Conservation (phyloP, 2,797 vertebrate species). For the Podargus strigoides region DNA sequence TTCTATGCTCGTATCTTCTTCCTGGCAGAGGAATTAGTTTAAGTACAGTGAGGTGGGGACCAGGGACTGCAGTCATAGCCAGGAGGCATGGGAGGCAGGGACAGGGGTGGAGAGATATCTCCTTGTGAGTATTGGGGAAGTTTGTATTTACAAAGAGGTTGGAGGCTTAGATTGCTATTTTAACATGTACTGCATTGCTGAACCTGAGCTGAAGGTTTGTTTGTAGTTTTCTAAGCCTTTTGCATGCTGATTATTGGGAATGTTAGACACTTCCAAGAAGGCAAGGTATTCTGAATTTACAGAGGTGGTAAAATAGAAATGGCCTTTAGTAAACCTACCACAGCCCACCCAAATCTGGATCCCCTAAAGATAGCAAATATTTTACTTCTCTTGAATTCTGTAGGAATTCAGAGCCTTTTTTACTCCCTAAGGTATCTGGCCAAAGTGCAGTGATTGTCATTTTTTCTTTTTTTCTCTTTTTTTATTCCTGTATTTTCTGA, state of each 20-base stretch:
- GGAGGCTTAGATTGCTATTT: background rate
- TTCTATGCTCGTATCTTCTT: background rate
- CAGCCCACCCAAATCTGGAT: background rate
- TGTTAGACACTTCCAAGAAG: background rate
- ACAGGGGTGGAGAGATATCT: background rate
- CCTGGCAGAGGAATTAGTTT: background rate
- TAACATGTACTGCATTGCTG: background rate
- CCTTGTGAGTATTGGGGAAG: background rate
- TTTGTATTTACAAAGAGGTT: background rate
- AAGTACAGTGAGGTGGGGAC: background rate
- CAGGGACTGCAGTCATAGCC: background rate
- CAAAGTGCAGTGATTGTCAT: background rate
- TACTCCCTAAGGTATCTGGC: background rate
- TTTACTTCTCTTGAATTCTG: background rate
- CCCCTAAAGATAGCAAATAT: background rate
- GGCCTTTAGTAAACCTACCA: background rate
- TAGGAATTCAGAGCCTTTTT: background rate
- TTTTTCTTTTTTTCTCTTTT: background rate
- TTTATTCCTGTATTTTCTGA: background rate
- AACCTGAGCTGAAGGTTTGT: background rate
- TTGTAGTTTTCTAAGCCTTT: background rate
- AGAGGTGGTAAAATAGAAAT: background rate
- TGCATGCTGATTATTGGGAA: background rate
- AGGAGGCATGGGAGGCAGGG: background rate
- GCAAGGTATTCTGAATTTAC: background rate